These are phyloP conservation scores for Nansenia antarctica DNA, from an alignment of 2,113 vertebrate genomes.

Conservation along the genomic window DNA sequence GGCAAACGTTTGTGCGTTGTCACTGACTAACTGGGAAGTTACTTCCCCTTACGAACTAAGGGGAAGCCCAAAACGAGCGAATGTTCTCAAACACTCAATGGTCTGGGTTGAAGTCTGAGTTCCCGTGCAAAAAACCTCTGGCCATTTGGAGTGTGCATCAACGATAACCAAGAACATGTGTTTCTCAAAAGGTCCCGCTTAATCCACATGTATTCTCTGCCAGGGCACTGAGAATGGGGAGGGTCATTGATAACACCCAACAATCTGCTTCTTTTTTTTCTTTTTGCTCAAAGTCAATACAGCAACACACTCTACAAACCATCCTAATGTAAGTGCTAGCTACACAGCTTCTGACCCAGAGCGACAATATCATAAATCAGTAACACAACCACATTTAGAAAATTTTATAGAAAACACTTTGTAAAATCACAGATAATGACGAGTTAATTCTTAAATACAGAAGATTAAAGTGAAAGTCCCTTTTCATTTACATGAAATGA, in stretches of 20 bases:
- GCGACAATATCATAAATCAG: constrained; percentile 41
- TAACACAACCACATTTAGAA: constrained; percentile 24
- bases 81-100: no score
- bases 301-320: constrained; percentile 27
- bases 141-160: no score
- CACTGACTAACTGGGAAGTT: no score
- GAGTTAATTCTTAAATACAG: constrained; percentile 36
- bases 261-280: constrained; percentile 27
- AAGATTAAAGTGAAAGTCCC: constrained; percentile 40
- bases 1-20: no score
- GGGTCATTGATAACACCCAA: neutral
- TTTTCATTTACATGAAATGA: constrained; percentile 49
- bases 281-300: neutral
- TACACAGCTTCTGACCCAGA: constrained; percentile 59
- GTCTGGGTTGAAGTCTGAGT: no score
- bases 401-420: constrained; percentile 9
- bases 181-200: no score
- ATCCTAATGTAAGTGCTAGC: constrained; percentile 55
- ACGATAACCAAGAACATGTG: no score
- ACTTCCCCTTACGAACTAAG: no score
- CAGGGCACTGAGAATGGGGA: no score
- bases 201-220: no score
- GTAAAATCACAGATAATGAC: constrained; percentile 48
- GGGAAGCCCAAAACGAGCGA: no score
- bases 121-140: no score